Conservation (phyloP, 2,888 invertebrate genomes). For the Drosophila parthenogenetica region DNA sequence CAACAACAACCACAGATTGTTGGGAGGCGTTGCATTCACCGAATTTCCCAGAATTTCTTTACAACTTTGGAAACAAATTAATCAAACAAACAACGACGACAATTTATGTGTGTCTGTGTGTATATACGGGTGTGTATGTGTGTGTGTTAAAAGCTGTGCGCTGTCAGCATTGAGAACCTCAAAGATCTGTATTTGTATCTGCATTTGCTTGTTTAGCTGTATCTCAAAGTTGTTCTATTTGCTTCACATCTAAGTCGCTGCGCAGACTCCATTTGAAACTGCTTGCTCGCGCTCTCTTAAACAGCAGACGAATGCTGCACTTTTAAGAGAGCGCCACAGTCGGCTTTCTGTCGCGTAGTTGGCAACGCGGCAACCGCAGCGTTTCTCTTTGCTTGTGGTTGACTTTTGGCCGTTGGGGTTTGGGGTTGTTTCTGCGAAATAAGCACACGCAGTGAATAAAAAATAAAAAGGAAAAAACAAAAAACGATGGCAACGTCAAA, state of each 20-base stretch:
- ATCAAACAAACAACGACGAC: conserved; percentile 73
- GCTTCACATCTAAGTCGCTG: conserved; percentile 35
- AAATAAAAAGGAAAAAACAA: conserved; percentile 28
- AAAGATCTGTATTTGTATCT: conserved; percentile 33
- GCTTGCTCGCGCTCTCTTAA: not conserved
- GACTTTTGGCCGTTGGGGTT: conserved; percentile 14
- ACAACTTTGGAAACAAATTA: conserved; percentile 73
- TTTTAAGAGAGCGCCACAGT: conserved; percentile 31
- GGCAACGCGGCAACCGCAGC: conserved; percentile 44
- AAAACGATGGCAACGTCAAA: conserved; percentile 29
- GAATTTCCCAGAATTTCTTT: conserved; percentile 70
- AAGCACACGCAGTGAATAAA: conserved; percentile 35
- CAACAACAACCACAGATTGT: conserved; percentile 32
- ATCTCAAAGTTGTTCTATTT: not conserved
- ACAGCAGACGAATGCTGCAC: not conserved
- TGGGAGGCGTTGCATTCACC: conserved; percentile 56
- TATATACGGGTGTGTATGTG: conserved; percentile 23
- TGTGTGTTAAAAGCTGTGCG: conserved; percentile 54
- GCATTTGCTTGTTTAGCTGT: not conserved
- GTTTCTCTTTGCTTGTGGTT: conserved; percentile 6
- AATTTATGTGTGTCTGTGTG: conserved; percentile 39
- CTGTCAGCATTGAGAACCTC: conserved; percentile 48
- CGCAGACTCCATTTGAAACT: conserved; percentile 50
- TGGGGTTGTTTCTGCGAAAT: conserved; percentile 43
- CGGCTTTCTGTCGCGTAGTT: conserved; percentile 20